These are phyloP conservation scores for Percopsis omiscomaycus DNA, from an alignment of 2,797 vertebrate genomes.

Conservation along the genomic window DNA sequence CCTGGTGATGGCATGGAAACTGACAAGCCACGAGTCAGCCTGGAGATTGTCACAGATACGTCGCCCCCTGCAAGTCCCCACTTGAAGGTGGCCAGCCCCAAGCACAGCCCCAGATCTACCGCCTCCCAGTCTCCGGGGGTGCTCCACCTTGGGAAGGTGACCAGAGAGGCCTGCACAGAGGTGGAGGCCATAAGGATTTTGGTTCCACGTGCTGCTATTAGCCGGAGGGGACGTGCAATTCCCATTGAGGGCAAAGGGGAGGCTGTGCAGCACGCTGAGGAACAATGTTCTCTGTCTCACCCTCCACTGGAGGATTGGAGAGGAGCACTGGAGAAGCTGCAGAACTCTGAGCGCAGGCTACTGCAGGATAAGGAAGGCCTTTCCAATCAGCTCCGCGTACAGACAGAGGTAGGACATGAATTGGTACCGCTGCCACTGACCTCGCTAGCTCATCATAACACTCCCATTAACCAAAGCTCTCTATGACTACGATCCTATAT, in stretches of 20 bases:
- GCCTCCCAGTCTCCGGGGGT: conserved; percentile 82
- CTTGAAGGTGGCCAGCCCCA: conserved; percentile 63
- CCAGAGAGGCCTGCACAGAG: conserved; percentile 84
- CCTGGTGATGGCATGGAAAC: conserved; percentile 98
- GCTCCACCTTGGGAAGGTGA: conserved; percentile 88
- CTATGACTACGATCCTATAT: too few species aligned
- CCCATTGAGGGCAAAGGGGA: conserved; percentile 78
- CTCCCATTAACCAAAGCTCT: background rate
- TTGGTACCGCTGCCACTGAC: background rate
- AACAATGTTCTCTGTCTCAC: conserved; percentile 67
- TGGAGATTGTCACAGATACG: conserved; percentile 71
- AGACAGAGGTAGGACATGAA: conserved; percentile 88
- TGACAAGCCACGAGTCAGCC: conserved; percentile 69
- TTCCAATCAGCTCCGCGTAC: conserved; percentile 90
- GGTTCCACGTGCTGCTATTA: conserved; percentile 89
- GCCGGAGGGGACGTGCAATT: conserved; percentile 68
- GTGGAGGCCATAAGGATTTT: conserved; percentile 92
- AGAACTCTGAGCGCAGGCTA: conserved; percentile 89
- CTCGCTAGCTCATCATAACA: background rate
- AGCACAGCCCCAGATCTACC: conserved; percentile 52
- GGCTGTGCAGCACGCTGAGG: conserved; percentile 65
- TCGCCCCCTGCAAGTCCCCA: conserved; percentile 40
- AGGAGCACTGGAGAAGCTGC: conserved; percentile 84
- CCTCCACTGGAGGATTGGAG: conserved; percentile 79
- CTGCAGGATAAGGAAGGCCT: conserved; percentile 97